phyloP scores from a whole-genome alignment of 2,888 invertebrate genomes.

The Acleris sparsana region DNA sequence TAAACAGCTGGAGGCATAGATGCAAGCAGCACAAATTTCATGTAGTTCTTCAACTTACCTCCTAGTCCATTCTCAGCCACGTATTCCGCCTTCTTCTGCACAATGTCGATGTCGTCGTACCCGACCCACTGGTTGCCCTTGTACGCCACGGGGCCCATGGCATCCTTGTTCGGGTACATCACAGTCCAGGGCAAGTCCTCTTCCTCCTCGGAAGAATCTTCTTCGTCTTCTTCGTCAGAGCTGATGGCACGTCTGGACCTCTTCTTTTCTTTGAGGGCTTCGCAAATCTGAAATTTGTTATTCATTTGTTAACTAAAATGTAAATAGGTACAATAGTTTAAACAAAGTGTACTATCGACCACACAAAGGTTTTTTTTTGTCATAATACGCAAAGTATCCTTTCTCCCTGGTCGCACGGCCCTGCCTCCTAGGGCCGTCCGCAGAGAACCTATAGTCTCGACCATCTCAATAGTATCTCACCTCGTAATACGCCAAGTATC shows the following conservation, averaged over 20 bases:
- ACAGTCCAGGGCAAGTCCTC: constrained; percentile 88
- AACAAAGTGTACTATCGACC: no score
- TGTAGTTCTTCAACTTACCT: constrained; percentile 72
- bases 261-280: constrained; percentile 83
- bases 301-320: background rate
- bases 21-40: background rate
- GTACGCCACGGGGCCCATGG: constrained; percentile 95
- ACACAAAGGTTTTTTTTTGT: no score
- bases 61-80: constrained; percentile 93
- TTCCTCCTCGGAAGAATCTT: constrained; percentile 81
- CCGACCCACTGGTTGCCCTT: constrained; percentile 95
- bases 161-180: constrained; percentile 90
- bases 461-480: no score
- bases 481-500: no score
- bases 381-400: no score
- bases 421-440: no score
- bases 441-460: no score
- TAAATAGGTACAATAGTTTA: no score
- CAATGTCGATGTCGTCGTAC: constrained; percentile 94
- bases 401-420: no score
- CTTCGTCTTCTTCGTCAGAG: constrained; percentile 62
- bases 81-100: constrained; percentile 91
- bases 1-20: no score
- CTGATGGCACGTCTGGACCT: constrained; percentile 58
- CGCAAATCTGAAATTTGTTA: constrained; percentile 88